These are phyloP conservation scores for Coracias cyanogaster DNA, from an alignment of 2,797 vertebrate genomes.

Conservation along the genomic window DNA sequence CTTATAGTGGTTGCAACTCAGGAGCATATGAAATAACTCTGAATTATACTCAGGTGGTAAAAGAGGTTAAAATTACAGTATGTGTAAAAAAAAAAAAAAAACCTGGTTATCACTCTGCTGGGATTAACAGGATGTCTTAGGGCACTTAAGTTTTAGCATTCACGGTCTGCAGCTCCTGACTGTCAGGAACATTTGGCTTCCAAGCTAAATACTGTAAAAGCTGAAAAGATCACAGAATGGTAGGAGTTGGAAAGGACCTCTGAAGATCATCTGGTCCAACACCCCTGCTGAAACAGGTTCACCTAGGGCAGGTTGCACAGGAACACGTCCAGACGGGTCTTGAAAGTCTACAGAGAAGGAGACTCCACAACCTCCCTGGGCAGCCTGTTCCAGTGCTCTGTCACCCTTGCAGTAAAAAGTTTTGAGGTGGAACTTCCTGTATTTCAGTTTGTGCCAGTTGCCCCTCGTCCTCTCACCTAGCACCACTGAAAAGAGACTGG, in stretches of 20 bases:
- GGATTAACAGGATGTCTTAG: background rate
- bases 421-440: too few relatives aligned
- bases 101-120: background rate
- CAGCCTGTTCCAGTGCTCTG: too few relatives aligned
- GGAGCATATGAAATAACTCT: background rate
- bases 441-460: too few relatives aligned
- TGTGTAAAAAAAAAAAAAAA: background rate
- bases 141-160: background rate
- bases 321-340: too few relatives aligned
- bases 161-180: background rate
- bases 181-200: background rate
- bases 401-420: too few relatives aligned
- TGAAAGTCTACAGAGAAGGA: too few relatives aligned
- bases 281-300: too few relatives aligned
- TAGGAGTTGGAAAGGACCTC: background rate
- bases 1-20: background rate
- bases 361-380: too few relatives aligned
- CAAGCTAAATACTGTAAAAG: background rate
- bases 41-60: background rate
- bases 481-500: too few relatives aligned
- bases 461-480: too few relatives aligned
- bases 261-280: too few relatives aligned
- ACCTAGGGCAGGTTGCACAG: too few relatives aligned
- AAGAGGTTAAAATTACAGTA: background rate
- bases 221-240: background rate